These are phyloP conservation scores for Sceloporus undulatus DNA, from an alignment of 2,113 vertebrate genomes.

Conservation along the genomic window DNA sequence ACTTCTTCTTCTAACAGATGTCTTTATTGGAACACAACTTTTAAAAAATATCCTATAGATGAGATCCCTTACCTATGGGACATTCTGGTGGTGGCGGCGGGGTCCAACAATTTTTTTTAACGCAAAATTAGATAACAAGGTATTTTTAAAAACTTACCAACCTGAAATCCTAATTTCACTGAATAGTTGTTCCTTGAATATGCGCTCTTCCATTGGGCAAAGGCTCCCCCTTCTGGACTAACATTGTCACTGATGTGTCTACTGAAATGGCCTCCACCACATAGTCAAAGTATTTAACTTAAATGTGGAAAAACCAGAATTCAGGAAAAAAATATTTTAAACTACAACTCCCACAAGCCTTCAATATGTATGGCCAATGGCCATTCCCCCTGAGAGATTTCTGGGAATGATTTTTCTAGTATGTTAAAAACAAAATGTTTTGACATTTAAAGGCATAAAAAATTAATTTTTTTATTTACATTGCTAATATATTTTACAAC, in stretches of 20 bases:
- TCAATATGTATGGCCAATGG: too few species aligned
- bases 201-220: rapidly evolving
- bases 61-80: not conserved
- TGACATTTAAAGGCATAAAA: rapidly evolving
- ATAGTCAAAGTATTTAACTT: not conserved
- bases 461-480: constrained; percentile 14
- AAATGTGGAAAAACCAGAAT: not conserved
- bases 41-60: not conserved
- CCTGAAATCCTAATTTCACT: not conserved
- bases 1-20: not conserved
- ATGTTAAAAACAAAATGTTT: not conserved
- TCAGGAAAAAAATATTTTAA: too few species aligned
- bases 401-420: not conserved
- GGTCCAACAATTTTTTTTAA: not conserved
- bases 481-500: not conserved
- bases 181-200: not conserved
- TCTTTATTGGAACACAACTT: not conserved
- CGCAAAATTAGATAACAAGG: not conserved
- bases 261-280: not conserved
- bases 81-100: too few species aligned
- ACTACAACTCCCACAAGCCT: not conserved
- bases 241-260: not conserved
- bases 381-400: not conserved
- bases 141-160: not conserved
- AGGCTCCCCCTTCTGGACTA: constrained; percentile 62